A percentile compares a stretch with the other conserved stretches of the same genome.
Evolutionary conservation across 2,797 vertebrate species (phyloP).

Genomic region (Nasua narica): DNA sequence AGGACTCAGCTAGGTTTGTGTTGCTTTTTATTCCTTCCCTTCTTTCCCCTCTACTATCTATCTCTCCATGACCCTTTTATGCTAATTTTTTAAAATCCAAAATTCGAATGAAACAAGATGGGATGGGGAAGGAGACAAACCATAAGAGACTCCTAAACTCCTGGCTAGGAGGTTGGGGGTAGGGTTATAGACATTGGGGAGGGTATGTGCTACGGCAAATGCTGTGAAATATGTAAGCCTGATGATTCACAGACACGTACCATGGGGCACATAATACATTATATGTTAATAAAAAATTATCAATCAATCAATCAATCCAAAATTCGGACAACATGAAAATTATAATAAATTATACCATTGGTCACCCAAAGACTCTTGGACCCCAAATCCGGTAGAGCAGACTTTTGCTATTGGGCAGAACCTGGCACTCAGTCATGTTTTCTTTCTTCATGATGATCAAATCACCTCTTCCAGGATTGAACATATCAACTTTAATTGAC

Average conservation of each 20-base stretch:
- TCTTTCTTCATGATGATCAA: not conserved
- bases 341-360: not conserved
- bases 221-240: no score
- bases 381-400: not conserved
- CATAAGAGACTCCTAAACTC: no score
- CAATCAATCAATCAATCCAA: no score
- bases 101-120: no score
- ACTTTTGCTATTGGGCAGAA: not conserved
- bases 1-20: not conserved
- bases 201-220: no score
- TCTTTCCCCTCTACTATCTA: not conserved
- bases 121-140: no score
- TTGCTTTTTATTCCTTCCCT: not conserved
- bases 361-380: not conserved
- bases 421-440: not conserved
- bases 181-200: no score
- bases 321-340: not conserved
- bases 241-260: no score
- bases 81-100: not conserved
- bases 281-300: no score
- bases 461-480: not conserved
- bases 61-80: not conserved
- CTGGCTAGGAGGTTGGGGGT: no score
- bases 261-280: no score
- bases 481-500: not conserved